Evolutionary conservation across 2,888 invertebrate genomes (phyloP).

Genomic region (Troglohyphantes excavatus): DNA sequence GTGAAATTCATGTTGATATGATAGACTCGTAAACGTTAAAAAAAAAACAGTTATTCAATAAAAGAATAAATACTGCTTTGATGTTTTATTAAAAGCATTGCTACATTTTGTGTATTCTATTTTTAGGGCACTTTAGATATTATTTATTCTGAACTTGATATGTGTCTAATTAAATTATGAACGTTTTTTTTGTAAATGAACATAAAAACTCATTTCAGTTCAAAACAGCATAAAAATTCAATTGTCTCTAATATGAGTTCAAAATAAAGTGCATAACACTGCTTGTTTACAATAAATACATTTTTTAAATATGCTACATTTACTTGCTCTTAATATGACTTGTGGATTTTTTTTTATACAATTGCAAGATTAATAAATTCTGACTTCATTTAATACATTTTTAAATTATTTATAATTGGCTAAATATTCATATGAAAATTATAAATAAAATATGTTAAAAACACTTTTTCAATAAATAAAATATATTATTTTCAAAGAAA

Average conservation of each 20-base stretch:
- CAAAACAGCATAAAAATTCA: neutral
- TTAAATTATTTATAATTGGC: too few species aligned
- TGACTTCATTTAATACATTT: too few species aligned
- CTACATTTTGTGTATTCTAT: neutral
- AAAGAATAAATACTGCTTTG: neutral
- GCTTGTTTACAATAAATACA: conserved; percentile 34
- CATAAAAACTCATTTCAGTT: conserved; percentile 3
- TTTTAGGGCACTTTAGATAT: neutral
- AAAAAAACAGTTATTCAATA: neutral
- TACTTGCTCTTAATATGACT: neutral
- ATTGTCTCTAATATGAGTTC: neutral
- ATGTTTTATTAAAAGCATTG: neutral
- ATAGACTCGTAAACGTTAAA: neutral
- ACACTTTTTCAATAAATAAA: too few species aligned
- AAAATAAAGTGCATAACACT: neutral
- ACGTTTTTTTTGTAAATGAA: neutral
- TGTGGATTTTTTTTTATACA: neutral
- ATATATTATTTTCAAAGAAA: too few species aligned
- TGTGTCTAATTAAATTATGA: neutral
- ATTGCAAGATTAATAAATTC: neutral
- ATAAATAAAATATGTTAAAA: too few species aligned
- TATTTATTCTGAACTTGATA: neutral
- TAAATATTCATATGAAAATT: too few species aligned
- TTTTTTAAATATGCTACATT: neutral
- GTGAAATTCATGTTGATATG: neutral